phyloP scores from a whole-genome alignment of 2,888 invertebrate genomes.

The Andrena fulva region DNA sequence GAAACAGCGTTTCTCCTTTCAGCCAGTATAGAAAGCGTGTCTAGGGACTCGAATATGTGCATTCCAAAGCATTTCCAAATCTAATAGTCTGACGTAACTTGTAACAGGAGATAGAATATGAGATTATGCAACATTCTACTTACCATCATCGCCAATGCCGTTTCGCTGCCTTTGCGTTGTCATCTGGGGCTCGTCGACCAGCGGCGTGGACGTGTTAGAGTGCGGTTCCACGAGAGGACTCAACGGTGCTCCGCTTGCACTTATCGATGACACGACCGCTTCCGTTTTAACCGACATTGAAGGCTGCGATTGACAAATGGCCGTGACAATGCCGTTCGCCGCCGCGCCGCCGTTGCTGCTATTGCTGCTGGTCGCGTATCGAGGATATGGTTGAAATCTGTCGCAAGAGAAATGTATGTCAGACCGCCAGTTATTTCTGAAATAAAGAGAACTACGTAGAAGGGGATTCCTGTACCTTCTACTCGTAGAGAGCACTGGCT shows the following conservation, averaged over 20 bases:
- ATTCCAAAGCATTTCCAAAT: slow-evolving; percentile 51
- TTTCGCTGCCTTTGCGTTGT: slow-evolving; percentile 81
- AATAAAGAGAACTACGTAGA: background rate
- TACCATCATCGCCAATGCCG: slow-evolving; percentile 82
- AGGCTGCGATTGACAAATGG: slow-evolving; percentile 77
- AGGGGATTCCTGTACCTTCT: slow-evolving; percentile 72
- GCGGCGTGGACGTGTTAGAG: slow-evolving; percentile 89
- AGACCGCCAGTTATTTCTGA: background rate
- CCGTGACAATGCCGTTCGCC: slow-evolving; percentile 64
- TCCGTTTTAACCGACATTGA: slow-evolving; percentile 80
- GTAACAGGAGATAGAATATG: slow-evolving; percentile 11
- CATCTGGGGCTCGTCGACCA: slow-evolving; percentile 86
- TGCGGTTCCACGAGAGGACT: slow-evolving; percentile 88
- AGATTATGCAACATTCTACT: slow-evolving; percentile 59
- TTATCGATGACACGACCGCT: slow-evolving; percentile 80
- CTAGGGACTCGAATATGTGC: slow-evolving; percentile 44
- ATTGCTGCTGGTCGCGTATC: slow-evolving; percentile 75
- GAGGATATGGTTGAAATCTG: slow-evolving; percentile 83
- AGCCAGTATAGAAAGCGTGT: slow-evolving; percentile 50
- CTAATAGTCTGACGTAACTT: slow-evolving; percentile 25
- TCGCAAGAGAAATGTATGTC: slow-evolving; percentile 2
- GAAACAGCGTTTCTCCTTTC: slow-evolving; percentile 6
- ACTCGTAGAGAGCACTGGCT: slow-evolving; percentile 72
- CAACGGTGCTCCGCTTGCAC: slow-evolving; percentile 85
- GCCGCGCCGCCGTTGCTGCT: slow-evolving; percentile 75